These are phyloP conservation scores for Dryococelus australis DNA, from an alignment of 2,888 invertebrate species.

Conservation along the genomic window DNA sequence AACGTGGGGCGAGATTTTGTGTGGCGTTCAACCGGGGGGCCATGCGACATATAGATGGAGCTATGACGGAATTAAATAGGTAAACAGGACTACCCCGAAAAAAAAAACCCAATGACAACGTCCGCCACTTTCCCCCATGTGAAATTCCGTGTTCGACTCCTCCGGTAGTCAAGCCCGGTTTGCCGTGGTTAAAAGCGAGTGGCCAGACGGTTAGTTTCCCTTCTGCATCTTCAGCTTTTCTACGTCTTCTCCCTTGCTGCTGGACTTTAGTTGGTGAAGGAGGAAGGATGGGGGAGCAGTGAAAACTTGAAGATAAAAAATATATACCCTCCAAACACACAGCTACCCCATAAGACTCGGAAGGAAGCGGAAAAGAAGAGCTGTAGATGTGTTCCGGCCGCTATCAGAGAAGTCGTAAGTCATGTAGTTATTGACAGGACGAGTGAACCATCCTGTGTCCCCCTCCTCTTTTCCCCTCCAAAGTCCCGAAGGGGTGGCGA, in stretches of 20 bases:
- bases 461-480: not conserved
- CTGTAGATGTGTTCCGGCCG: conserved; percentile 11
- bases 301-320: not conserved
- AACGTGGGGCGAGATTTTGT: too few species aligned
- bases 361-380: conserved; percentile 1
- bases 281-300: not conserved
- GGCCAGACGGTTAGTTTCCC: not conserved
- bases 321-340: conserved; percentile 8
- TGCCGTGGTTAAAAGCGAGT: too few species aligned
- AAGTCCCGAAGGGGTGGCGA: not conserved
- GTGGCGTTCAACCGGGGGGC: too few species aligned
- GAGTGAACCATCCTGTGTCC: not conserved
- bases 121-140: too few species aligned
- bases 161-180: too few species aligned
- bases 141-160: too few species aligned
- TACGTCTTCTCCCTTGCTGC: not conserved
- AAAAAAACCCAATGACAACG: too few species aligned
- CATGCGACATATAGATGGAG: too few species aligned
- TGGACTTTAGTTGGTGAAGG: not conserved
- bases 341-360: not conserved
- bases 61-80: too few species aligned
- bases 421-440: not conserved
- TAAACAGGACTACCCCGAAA: too few species aligned
- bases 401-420: conserved; percentile 11
- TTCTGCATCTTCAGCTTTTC: not conserved